A percentile compares a stretch with the other conserved stretches of the same genome.
phyloP scores from a whole-genome alignment of 2,113 vertebrate genomes.

The Peromyscus maniculatus region DNA sequence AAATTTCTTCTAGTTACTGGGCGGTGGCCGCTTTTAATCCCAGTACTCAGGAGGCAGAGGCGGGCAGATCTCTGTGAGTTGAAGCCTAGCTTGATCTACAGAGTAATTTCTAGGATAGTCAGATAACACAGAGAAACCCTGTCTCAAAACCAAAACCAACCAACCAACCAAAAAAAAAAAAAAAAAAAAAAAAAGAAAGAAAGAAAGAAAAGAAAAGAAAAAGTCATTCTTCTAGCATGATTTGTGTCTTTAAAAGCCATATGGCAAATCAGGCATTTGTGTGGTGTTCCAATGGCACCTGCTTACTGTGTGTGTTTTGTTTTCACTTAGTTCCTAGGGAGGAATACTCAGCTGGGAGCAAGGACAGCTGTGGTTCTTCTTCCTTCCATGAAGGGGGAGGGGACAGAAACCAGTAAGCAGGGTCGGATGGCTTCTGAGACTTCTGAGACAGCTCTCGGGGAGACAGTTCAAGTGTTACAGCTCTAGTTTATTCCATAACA shows the following conservation, averaged over 20 bases:
- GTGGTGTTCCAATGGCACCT: background rate
- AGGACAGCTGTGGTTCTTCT: background rate
- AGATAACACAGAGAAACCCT: background rate
- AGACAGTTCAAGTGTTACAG: background rate
- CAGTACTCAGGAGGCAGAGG: background rate
- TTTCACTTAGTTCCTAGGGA: slow-evolving; percentile 1
- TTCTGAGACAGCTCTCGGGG: background rate
- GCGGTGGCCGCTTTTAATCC: background rate
- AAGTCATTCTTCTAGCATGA: background rate
- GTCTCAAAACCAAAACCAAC: background rate
- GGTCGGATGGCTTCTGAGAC: background rate
- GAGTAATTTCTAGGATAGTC: background rate
- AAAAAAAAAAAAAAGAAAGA: no score
- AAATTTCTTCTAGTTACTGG: background rate
- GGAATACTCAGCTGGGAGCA: background rate
- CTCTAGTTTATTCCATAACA: background rate
- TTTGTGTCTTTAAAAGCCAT: slow-evolving; percentile 57
- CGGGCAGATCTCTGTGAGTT: background rate
- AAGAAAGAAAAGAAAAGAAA: background rate
- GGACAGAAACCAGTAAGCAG: background rate
- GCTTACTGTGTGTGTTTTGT: slow-evolving; percentile 3
- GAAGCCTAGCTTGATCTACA: background rate
- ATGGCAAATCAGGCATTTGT: slow-evolving; percentile 43
- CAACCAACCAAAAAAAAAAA: no score
- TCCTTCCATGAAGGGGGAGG: background rate